These are phyloP conservation scores for Ascaphus truei DNA, from an alignment of 2,113 vertebrate genomes.

Conservation along the genomic window DNA sequence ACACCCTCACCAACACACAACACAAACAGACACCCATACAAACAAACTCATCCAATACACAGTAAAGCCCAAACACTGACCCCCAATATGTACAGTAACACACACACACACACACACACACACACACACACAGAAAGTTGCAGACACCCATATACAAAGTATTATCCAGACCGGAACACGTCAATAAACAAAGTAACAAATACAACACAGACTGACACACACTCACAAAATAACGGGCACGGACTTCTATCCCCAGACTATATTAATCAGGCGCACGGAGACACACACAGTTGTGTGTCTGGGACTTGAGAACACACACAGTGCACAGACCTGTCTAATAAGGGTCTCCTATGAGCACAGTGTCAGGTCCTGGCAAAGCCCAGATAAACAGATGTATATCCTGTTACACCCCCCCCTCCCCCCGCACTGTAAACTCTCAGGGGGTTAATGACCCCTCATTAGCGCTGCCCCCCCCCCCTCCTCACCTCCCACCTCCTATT, in stretches of 20 bases:
- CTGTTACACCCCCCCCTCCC: neutral
- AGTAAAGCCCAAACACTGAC: too few relatives aligned
- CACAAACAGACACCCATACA: neutral
- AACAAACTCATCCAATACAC: too few relatives aligned
- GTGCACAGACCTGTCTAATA: too few relatives aligned
- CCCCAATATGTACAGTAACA: too few relatives aligned
- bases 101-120: too few relatives aligned
- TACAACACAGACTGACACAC: neutral
- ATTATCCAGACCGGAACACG: too few relatives aligned
- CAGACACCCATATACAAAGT: too few relatives aligned
- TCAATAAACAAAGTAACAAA: neutral
- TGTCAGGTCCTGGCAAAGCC: conserved; percentile 10
- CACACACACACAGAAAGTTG: too few relatives aligned
- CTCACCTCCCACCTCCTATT: neutral
- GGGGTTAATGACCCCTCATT: conserved; percentile 31
- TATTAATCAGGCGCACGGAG: neutral
- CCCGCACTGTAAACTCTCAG: neutral
- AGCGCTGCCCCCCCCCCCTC: neutral
- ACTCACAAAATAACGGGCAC: neutral
- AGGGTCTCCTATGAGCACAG: neutral
- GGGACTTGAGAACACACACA: neutral
- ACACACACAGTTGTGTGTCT: neutral
- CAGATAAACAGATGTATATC: conserved; percentile 10
- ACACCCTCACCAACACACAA: neutral
- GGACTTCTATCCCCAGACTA: too few relatives aligned